These are phyloP conservation scores for Andrena minutula DNA, from an alignment of 2,888 invertebrate species.

Conservation along the genomic window DNA sequence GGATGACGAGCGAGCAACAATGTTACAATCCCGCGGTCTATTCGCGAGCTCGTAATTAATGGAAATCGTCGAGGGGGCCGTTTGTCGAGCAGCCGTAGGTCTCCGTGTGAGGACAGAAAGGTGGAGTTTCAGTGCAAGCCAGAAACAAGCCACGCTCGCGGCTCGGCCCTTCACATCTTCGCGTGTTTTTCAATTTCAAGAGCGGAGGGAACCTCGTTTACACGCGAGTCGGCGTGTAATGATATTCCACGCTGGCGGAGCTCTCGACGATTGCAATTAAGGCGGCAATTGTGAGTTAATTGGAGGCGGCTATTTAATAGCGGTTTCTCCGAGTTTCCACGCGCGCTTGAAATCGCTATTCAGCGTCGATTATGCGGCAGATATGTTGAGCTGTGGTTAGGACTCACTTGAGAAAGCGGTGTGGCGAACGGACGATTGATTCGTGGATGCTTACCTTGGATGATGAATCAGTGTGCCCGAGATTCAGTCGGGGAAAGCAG, in stretches of 20 bases:
- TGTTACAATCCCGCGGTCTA: conserved; percentile 9
- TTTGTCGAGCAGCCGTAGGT: conserved; percentile 16
- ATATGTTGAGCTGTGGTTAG: not conserved
- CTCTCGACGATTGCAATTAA: conserved; percentile 40
- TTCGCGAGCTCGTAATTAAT: conserved; percentile 34
- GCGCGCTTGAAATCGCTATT: not conserved
- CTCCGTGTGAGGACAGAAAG: not conserved
- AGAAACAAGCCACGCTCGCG: not conserved
- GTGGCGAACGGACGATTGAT: not conserved
- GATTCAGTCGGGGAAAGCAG: not conserved
- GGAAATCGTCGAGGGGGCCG: conserved; percentile 23
- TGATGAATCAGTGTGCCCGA: not conserved
- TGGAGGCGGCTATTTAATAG: conserved; percentile 1
- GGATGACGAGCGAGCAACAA: conserved; percentile 7
- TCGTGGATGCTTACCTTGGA: not conserved
- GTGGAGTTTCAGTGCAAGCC: not conserved
- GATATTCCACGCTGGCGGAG: conserved; percentile 5
- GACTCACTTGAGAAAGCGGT: not conserved
- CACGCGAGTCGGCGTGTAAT: conserved; percentile 17
- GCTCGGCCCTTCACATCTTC: not conserved
- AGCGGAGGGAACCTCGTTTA: conserved; percentile 42
- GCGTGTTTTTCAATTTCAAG: conserved; percentile 40
- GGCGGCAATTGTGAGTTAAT: conserved; percentile 46
- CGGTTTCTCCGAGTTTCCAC: not conserved
- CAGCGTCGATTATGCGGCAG: not conserved